These are phyloP conservation scores for Sisor rabdophorus DNA, from an alignment of 2,113 vertebrate species.

Conservation along the genomic window DNA sequence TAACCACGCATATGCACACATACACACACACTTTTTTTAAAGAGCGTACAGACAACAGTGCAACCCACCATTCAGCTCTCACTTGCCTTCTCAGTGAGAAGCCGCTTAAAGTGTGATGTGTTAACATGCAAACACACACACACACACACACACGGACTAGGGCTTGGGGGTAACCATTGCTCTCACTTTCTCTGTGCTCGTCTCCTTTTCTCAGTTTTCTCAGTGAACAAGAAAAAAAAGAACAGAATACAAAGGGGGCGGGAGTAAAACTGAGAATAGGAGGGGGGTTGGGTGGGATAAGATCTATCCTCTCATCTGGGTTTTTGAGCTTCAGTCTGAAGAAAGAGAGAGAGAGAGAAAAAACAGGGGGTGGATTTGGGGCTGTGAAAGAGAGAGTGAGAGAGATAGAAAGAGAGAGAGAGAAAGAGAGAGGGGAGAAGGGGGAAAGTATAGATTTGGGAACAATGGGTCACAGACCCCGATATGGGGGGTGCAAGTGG, in stretches of 20 bases:
- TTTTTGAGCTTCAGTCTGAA: conserved; percentile 23
- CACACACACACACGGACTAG: conserved; percentile 15
- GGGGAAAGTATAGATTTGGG: conserved; percentile 49
- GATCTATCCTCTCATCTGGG: conserved; percentile 47
- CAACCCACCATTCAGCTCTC: conserved; percentile 37
- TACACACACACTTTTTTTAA: conserved; percentile 37
- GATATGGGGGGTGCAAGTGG: conserved; percentile 46
- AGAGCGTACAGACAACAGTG: conserved; percentile 5
- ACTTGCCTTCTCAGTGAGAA: conserved; percentile 40
- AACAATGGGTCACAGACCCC: conserved; percentile 55
- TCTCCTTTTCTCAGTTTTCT: conserved; percentile 39
- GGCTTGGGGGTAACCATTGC: conserved; percentile 24
- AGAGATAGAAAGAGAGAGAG: conserved; percentile 18
- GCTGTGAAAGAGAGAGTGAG: conserved; percentile 22
- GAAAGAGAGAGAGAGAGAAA: conserved; percentile 2
- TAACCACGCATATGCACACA: conserved; percentile 22
- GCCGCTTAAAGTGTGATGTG: conserved; percentile 44
- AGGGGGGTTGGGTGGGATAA: conserved; percentile 36
- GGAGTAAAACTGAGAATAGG: conserved; percentile 30
- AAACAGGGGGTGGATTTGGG: conserved; percentile 33
- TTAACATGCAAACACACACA: conserved; percentile 42
- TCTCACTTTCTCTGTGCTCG: conserved; percentile 35
- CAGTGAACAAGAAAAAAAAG: conserved; percentile 23
- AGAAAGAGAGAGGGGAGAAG: background rate
- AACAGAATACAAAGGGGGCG: conserved; percentile 14